A percentile compares a stretch with the other conserved stretches of the same genome.
Conservation (phyloP, 2,797 vertebrate genomes). For the Pangasius larnaudii region DNA sequence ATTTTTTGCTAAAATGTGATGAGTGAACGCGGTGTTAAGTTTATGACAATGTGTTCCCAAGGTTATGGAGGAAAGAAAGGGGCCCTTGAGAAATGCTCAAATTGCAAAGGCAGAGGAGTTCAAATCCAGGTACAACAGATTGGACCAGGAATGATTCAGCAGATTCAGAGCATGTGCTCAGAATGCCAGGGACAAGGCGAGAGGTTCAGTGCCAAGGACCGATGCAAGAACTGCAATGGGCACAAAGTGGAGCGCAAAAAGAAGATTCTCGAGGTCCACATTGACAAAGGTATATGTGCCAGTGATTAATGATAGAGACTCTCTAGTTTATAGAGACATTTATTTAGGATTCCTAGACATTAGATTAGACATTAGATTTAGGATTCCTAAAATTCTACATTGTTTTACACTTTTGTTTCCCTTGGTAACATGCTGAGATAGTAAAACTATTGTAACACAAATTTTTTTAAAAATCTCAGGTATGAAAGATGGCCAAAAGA, state of each 20-base stretch:
- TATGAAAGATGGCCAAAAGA: constrained; percentile 95
- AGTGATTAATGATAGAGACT: background rate
- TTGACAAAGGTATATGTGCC: constrained; percentile 82
- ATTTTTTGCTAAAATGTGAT: background rate
- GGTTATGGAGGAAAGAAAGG: constrained; percentile 95
- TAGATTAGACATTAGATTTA: too few species aligned
- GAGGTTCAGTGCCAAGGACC: constrained; percentile 89
- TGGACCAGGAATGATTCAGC: constrained; percentile 96
- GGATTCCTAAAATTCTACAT: background rate
- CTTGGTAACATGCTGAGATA: background rate
- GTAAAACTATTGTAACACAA: background rate
- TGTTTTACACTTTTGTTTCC: background rate
- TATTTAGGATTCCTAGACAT: too few species aligned
- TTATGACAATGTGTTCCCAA: constrained; percentile 49
- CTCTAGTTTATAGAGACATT: background rate
- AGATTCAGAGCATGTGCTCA: constrained; percentile 91
- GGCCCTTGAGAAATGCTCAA: constrained; percentile 87
- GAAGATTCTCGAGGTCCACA: constrained; percentile 94
- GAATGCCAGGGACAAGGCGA: constrained; percentile 95
- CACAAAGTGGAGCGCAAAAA: constrained; percentile 92
- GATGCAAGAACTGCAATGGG: constrained; percentile 90
- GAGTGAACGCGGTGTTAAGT: background rate
- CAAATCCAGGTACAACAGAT: constrained; percentile 92
- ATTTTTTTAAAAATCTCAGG: constrained; percentile 70
- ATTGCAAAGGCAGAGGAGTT: constrained; percentile 92